These are phyloP conservation scores for Harlomillsia oculata DNA, from an alignment of 1,140 invertebrate genomes.

Conservation along the genomic window DNA sequence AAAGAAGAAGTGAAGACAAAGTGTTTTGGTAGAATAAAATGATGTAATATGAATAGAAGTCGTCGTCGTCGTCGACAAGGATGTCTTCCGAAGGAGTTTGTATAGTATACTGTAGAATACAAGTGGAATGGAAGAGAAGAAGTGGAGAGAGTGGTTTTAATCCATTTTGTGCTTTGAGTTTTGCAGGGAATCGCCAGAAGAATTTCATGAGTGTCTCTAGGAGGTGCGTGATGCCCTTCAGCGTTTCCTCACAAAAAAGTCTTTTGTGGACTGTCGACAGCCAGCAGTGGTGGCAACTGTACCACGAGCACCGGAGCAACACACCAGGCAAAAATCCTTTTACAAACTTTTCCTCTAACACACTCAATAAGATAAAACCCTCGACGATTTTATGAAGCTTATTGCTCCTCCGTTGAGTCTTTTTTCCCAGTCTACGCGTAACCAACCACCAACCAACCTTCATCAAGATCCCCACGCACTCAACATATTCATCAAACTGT, in stretches of 20 bases:
- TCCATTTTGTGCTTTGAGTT: slow-evolving; percentile 3
- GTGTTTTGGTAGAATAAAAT: too few species aligned
- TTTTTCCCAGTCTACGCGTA: background rate
- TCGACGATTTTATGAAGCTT: background rate
- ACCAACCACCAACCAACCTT: too few species aligned
- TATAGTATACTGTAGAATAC: background rate
- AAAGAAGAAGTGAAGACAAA: too few species aligned
- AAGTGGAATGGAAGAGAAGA: background rate
- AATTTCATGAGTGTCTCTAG: slow-evolving; percentile 17
- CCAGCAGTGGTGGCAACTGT: slow-evolving; percentile 3
- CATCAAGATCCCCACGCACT: too few species aligned
- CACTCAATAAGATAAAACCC: background rate
- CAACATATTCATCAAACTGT: too few species aligned
- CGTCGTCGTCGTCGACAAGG: too few species aligned
- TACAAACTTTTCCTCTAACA: background rate
- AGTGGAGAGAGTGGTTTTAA: background rate
- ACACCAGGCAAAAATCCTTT: background rate
- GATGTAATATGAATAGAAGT: too few species aligned
- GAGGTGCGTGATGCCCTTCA: slow-evolving; percentile 28
- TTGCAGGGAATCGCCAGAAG: slow-evolving; percentile 23
- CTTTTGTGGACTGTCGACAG: slow-evolving; percentile 3
- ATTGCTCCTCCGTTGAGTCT: background rate
- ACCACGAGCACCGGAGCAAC: background rate
- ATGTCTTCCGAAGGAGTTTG: too few species aligned
- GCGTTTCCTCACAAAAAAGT: slow-evolving; percentile 22